Evolutionary conservation across 2,888 invertebrate genomes (phyloP), one percentile per base, ranked within the genome.

Genomic region (Phortica okadai): DNA sequence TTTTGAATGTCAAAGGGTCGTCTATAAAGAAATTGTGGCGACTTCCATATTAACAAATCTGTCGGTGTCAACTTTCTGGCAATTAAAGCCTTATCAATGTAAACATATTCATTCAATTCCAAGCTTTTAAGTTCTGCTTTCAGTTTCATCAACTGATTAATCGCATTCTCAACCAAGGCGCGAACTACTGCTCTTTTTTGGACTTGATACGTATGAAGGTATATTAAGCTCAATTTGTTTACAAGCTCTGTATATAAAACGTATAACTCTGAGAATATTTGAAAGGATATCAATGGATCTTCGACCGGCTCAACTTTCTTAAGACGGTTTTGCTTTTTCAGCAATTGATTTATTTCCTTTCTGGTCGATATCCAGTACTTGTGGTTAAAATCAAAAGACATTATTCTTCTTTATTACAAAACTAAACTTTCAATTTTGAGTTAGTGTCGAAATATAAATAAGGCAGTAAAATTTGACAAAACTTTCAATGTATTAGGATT

Each of bases 81-180:
- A 50, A 94, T 92, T 70, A 96, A 88, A 7, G 93, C 92, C 82
- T 94, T 94, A 88, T 96, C 96, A 64, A 95, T 92, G 90, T 95
- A 96, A 78, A 95, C 94, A 84, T 93, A 93, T 83, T 94, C 93
- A 8, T 92, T 92, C 5, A 92, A 84, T 78, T 93, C 93, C 14
- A 93, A 85, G 66, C 92, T 91, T 75, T 92, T 92, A 3, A 94
- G 83, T 81, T 93, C 92, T 42, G 92, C 91, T 81, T 93, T 93
- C 8, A 94, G 89, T 81, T 94, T 93, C 45, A 93, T 89, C 76
- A 94, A 89, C 62, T 94, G 88, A n/a, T 86, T 81, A 0, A 87
- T 82, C 5, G 90, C 86, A 50, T 87, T 85, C 45, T 89, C 84
- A 1, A 90, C 82, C 44, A 91, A 79, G 1, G 79, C 77, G 50